Base-by-base conservation (phyloP, 2,113 vertebrate genomes). In the Sterna hirundo region DNA sequence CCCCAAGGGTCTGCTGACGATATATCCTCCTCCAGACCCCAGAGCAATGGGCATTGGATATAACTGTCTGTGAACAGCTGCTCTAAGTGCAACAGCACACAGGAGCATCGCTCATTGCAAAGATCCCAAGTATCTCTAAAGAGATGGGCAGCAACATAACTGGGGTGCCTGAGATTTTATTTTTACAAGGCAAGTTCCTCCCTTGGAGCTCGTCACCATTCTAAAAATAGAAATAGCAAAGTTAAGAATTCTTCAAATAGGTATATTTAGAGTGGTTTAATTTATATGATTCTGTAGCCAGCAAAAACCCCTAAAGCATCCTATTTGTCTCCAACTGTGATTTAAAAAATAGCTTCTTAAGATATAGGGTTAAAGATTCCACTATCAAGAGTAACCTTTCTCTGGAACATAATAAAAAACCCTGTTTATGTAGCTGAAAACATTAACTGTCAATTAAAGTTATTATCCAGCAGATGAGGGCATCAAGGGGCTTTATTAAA, bases 401-500 rank as follows among this genome's bases (percentile, higher is more conserved):
- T 88, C 62, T 94, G 85, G 87, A 87, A 91, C 10, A 84, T 12
- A 92, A 93, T 76, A 49, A 40, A 46, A 61, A 61, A 52, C 32
- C 6, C 36, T 52, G 57, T 40, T 85, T 89, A 71, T 38, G 57
- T 10, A 88, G 80, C 60, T 89, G 52, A 79, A 96, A 96, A 96
- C 69, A 94, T 89, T 83, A 96, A 77, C 84, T 93, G 65, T 74
- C 82, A 90, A 65, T 71, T 95, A 77, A 80, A 86, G 38, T 51
- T 86, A 74, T 66, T 94, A 95, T 64, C 38, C 55, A 83, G 55
- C 20, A 96, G 92, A 71, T 51, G 51, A 96, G 64, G 64, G 80
- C 81, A 97, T 83, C 88, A 71, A 93, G 94, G 80, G 72, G 60
- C 60, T 95, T 93, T 69, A 86, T 88, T 94, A 84, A 93, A 90